Base-by-base conservation (phyloP, 2,797 vertebrate genomes). In the Helicolenus hilgendorfi region DNA sequence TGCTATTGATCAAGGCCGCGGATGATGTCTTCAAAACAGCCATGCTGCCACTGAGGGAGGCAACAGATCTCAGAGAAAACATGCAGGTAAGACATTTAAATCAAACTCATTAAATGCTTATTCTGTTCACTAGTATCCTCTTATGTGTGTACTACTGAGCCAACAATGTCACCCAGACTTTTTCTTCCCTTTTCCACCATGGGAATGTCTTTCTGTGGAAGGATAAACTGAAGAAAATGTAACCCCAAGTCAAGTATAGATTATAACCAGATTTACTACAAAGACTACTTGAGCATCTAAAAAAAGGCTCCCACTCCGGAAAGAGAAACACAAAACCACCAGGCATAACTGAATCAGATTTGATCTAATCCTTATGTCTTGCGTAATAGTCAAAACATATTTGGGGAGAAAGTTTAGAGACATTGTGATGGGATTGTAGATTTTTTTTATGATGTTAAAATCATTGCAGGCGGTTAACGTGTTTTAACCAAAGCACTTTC, bases 11-110 rank as follows among this genome's bases (percentile, higher is more conserved):
- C 96, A 99, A 99, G 96, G 96, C 97, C 22, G 76, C 99, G 90
- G 99, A 99, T 38, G 99, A 99, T 89, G 98, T 99, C 73, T 99
- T 99, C 96, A 99, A 99, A 96, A 98, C 98, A n/a, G 99, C 98
- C 74, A 94, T 98, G 86, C 97, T 97, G 11, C 98, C 98, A 2
- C 98, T 99, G 63, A 97, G 98, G 78, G 99, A 99, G 79, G 99
- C 98, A 70, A 99, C 99, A 0, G 99, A 99, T 94, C 98, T 99
- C 92, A 96, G 99, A 96, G 99, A 99, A 97, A 99, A 99, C 96
- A 98, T 99, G 98, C 99, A 99, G 98, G 99, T 99, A 97, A 91
- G 91, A 78, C 27, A 26, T 59, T 26, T 20, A n/a, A 82, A 31
- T 64, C 22, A n/a, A 60, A 53, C 7, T 49, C 5, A 18, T 35